These are phyloP conservation scores for Margaritifera margaritifera DNA, from an alignment of 2,888 invertebrate genomes.

Conservation along the genomic window DNA sequence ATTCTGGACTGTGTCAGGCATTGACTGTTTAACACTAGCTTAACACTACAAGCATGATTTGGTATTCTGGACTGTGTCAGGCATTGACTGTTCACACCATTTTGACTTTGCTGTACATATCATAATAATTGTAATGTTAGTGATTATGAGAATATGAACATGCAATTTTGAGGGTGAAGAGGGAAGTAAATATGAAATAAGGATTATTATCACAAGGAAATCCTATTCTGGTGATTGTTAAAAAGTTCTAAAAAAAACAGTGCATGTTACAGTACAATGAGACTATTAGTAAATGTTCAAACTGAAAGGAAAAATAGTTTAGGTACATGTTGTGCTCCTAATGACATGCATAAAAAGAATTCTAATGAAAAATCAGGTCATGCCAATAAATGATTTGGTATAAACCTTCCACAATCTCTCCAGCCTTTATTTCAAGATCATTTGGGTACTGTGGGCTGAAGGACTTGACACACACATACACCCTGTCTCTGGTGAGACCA, in stretches of 20 bases:
- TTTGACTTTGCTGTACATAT: background rate
- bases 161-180: background rate
- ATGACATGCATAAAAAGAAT: background rate
- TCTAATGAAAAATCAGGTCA: background rate
- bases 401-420: slow-evolving; percentile 91
- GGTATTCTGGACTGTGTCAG: too few species aligned
- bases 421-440: slow-evolving; percentile 87
- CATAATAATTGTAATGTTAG: background rate
- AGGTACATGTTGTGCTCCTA: background rate
- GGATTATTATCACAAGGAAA: too few species aligned
- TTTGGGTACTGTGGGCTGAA: slow-evolving; percentile 80
- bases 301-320: too few species aligned
- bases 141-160: background rate
- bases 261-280: too few species aligned
- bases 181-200: too few species aligned
- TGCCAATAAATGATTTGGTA: too few species aligned
- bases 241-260: too few species aligned
- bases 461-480: slow-evolving; percentile 45
- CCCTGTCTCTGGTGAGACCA: slow-evolving; percentile 23
- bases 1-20: too few species aligned
- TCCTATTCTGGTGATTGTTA: too few species aligned
- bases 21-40: too few species aligned
- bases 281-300: too few species aligned
- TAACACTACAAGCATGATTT: too few species aligned
- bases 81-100: background rate